Conservation (phyloP, 2,113 vertebrate species). For the Hiodon alosoides region DNA sequence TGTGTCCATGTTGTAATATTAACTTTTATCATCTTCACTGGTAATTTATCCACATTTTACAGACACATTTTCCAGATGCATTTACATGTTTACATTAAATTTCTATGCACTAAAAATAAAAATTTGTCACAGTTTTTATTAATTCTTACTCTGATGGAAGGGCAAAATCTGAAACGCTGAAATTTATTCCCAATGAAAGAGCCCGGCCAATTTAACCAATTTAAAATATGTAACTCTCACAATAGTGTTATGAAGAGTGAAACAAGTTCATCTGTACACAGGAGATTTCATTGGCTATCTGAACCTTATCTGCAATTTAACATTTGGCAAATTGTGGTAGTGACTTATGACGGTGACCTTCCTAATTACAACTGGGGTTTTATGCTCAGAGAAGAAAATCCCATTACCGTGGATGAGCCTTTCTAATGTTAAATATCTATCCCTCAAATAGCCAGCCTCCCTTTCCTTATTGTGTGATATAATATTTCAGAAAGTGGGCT, state of each 20-base stretch:
- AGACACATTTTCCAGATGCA: too few relatives aligned
- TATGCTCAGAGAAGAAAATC: neutral
- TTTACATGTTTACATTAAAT: too few relatives aligned
- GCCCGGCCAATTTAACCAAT: neutral
- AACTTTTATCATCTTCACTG: too few relatives aligned
- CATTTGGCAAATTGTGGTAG: neutral
- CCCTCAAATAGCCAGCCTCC: too few relatives aligned
- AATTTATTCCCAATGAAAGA: neutral
- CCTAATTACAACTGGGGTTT: neutral
- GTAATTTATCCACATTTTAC: too few relatives aligned
- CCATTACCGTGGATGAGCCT: neutral
- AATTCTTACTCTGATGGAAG: too few relatives aligned
- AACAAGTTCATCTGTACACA: neutral
- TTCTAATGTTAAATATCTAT: neutral
- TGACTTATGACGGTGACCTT: slow-evolving; percentile 2
- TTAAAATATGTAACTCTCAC: neutral
- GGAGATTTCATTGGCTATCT: neutral
- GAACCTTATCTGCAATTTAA: neutral
- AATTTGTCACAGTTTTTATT: too few relatives aligned
- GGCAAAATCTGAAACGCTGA: too few relatives aligned
- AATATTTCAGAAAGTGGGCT: too few relatives aligned
- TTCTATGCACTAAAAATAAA: too few relatives aligned
- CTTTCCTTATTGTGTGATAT: too few relatives aligned
- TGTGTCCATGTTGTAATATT: too few relatives aligned
- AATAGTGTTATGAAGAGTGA: neutral